phyloP scores from a whole-genome alignment of 2,113 vertebrate genomes.

The Noturus placidus region DNA sequence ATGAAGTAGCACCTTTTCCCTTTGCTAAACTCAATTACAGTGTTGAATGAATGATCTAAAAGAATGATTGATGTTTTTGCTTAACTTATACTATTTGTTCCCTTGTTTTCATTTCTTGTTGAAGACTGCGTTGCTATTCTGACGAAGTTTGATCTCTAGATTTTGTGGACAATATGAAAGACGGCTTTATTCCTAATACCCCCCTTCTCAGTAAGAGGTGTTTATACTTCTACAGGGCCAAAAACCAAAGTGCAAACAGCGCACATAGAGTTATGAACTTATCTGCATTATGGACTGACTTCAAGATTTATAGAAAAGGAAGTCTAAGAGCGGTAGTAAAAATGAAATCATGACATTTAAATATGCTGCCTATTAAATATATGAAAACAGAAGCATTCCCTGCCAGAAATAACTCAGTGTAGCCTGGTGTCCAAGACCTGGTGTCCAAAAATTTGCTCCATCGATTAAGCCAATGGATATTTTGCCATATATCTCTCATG shows the following conservation, averaged over 20 bases:
- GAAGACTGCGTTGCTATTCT: neutral
- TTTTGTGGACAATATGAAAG: slow-evolving; percentile 28
- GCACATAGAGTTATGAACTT: slow-evolving; percentile 66
- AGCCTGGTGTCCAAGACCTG: slow-evolving; percentile 48
- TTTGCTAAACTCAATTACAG: slow-evolving; percentile 41
- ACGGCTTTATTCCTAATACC: neutral
- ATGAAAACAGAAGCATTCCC: slow-evolving; percentile 58
- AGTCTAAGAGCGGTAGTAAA: slow-evolving; percentile 67
- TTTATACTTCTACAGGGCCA: slow-evolving; percentile 29
- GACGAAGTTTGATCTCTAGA: neutral
- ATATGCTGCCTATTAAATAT: slow-evolving; percentile 66
- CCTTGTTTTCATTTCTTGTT: neutral
- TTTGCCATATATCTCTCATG: slow-evolving; percentile 64
- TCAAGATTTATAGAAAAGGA: slow-evolving; percentile 57
- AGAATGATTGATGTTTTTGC: slow-evolving; percentile 36
- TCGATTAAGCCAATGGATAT: slow-evolving; percentile 61
- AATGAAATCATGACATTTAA: slow-evolving; percentile 70
- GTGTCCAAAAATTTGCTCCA: slow-evolving; percentile 61
- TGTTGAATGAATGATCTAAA: slow-evolving; percentile 39
- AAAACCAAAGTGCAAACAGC: slow-evolving; percentile 55
- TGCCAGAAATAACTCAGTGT: slow-evolving; percentile 65
- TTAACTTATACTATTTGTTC: neutral
- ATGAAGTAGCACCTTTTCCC: slow-evolving; percentile 38
- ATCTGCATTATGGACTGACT: slow-evolving; percentile 64
- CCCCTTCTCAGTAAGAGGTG: slow-evolving; percentile 9